Percentiles rank a stretch among this genome's conserved stretches.
phyloP scores from a whole-genome alignment of 2,113 vertebrate species.

The Sitta europaea region DNA sequence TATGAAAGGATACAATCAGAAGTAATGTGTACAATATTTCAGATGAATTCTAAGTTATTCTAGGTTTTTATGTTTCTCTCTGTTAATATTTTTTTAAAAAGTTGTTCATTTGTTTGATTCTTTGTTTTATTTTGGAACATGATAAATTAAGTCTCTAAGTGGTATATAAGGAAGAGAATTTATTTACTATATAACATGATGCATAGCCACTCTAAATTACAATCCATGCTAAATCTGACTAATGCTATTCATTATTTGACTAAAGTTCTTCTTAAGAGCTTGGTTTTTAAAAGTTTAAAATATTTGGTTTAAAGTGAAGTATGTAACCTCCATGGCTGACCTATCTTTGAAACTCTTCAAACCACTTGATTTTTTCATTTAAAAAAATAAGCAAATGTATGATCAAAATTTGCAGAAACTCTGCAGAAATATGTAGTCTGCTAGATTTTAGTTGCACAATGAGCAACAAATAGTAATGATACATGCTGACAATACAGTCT shows the following conservation, averaged over 20 bases:
- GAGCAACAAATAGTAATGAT: neutral
- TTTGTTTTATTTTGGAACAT: neutral
- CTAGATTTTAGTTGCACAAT: neutral
- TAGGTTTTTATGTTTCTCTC: neutral
- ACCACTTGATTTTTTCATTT: neutral
- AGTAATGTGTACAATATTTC: neutral
- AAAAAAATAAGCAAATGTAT: neutral
- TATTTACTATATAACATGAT: slow-evolving; percentile 18
- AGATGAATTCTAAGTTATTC: slow-evolving; percentile 8
- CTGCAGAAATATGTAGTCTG: neutral
- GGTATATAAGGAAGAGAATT: neutral
- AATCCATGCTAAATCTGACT: slow-evolving; percentile 22
- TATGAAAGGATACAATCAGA: neutral
- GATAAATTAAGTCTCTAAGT: neutral
- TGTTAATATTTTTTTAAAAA: too few species aligned
- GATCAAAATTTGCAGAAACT: neutral
- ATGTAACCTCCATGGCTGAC: neutral
- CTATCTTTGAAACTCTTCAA: neutral
- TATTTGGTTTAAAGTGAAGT: neutral
- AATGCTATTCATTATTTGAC: neutral
- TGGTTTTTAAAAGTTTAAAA: neutral
- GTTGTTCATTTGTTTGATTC: neutral
- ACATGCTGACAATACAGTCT: neutral
- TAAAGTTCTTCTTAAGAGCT: neutral
- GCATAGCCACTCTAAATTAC: slow-evolving; percentile 23